Evolutionary conservation across 1,140 invertebrate genomes (phyloP), one percentile per base, ranked within the genome.

Genomic region (Ooceraea biroi): DNA sequence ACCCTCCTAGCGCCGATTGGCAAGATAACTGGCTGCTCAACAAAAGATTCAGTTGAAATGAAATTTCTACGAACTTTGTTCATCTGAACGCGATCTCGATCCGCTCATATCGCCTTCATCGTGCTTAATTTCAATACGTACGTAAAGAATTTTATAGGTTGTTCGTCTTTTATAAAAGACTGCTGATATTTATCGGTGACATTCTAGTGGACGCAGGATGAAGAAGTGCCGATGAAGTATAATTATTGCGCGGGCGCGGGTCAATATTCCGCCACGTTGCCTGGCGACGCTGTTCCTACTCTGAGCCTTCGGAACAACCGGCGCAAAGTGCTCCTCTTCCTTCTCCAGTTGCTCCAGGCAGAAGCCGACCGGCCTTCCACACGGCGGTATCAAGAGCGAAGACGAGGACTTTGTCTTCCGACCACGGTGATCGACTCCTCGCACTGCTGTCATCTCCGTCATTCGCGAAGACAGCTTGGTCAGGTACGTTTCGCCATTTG

Each of bases 231-330:
- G 87, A 90, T 90, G 83, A 90, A 89, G 91, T 90, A 90, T 90
- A 91, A 92, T 92, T 88, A 89, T 88, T 91, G 92, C 93, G 93
- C 92, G 89, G 87, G 93, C 92, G 92, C 93, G 89, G 90, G 92
- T 94, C 93, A 93, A 94, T 94, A 94, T 89, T 92, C 91, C 76
- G 86, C 30, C 88, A 90, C 89, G 92, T 94, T 92, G 91, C 91
- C 82, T 89, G 90, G 85, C 85, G 90, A 92, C 91, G 85, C 50
- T 71, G 80, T 69, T 86, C 85, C 85, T 89, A 73, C 89, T 85
- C 85, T 71, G 69, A 84, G 65, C 72, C 73, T 87, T 78, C 60
- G 71, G 73, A 71, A 78, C 74, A 78, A 61, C 50, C 50, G 82
- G 82, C 82, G 82, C 82, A 25, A 84, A 69, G 50, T 83, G 63